Base-by-base conservation (phyloP, 2,797 vertebrate genomes). In the Ctenochaetus hawaiiensis region DNA sequence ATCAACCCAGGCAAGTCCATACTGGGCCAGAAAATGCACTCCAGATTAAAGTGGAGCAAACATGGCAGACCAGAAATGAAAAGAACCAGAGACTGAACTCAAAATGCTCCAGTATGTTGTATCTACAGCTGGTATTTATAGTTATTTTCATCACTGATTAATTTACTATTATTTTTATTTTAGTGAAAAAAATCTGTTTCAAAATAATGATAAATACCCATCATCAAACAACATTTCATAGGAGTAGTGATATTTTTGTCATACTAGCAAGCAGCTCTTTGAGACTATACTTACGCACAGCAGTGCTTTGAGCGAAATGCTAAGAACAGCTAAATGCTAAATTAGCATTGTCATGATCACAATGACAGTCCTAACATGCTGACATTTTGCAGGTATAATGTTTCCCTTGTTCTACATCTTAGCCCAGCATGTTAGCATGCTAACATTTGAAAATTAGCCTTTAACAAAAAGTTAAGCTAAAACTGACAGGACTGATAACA, bases 1-100 rank as follows among this genome's bases (percentile, higher is more conserved):
- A 86, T 80, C 52, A 72, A 86, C 78, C 58, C 52, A 69, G 17
- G 17, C 26, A 59, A 76, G 51, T 64, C 65, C 49, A 68, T 68
- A 63, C 72, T 67, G 59, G 58, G 71, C 6, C 72, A 77, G 53
- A 81, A 68, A 71, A 73, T 34, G 57, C 58, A 62, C 5, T 22
- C 54, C 47, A 2, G 67, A 72, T 34, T 59, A 61, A 81, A 78
- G 57, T 56, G 12, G 48, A 81, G 22, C 45, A 57, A 65, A 75
- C 34, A 59, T 49, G 14, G 11, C 41, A 49, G 37, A 3, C 14
- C 47, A 54, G 6, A 18, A n/a, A 51, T 52, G 13, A 63, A 71
- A 60, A 26, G 20, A 43, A 52, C 8, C 34, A 66, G 1, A 44
- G 18, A 52, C 39, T 60, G 23, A 53, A 56, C 12, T n/a, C 41